Evolutionary conservation across 2,888 invertebrate species (phyloP).

Genomic region (Eretmocerus hayati): DNA sequence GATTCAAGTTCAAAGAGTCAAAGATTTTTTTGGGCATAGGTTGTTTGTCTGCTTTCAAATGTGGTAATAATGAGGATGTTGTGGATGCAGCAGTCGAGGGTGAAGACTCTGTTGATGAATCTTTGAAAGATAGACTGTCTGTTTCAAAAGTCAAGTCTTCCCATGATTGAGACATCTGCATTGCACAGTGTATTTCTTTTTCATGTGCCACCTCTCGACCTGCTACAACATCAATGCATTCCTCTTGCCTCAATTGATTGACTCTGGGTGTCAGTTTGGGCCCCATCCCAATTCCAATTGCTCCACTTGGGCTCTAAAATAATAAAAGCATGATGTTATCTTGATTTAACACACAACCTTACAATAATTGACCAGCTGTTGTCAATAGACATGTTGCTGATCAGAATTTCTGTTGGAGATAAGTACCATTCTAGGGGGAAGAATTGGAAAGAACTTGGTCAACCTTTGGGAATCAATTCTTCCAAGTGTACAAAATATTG

Average conservation of each 20-base stretch:
- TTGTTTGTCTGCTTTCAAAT: constrained; percentile 34
- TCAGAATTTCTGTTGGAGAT: no score
- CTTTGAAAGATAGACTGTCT: constrained; percentile 49
- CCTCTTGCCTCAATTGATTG: constrained; percentile 81
- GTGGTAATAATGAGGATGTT: constrained; percentile 24
- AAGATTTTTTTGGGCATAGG: constrained; percentile 38
- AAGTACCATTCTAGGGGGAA: no score
- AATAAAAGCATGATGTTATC: no score
- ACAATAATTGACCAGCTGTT: no score
- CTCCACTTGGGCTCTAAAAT: constrained; percentile 49
- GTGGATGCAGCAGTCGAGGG: constrained; percentile 23
- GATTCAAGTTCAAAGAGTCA: constrained; percentile 45
- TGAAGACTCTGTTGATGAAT: constrained; percentile 36
- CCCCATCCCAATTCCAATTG: constrained; percentile 19
- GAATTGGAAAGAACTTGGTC: no score
- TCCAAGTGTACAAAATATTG: no score
- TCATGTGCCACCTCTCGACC: constrained; percentile 88
- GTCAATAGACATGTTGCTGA: no score
- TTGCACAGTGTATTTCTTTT: constrained; percentile 80
- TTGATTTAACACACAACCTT: no score
- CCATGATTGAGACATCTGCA: constrained; percentile 93
- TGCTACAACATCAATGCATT: constrained; percentile 73
- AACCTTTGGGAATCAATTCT: no score
- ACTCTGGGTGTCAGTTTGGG: constrained; percentile 76
- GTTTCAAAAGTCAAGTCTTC: constrained; percentile 78